A percentile compares a stretch with the other conserved stretches of the same genome.
Conservation (phyloP, 2,113 vertebrate genomes). For the Willisornis vidua region DNA sequence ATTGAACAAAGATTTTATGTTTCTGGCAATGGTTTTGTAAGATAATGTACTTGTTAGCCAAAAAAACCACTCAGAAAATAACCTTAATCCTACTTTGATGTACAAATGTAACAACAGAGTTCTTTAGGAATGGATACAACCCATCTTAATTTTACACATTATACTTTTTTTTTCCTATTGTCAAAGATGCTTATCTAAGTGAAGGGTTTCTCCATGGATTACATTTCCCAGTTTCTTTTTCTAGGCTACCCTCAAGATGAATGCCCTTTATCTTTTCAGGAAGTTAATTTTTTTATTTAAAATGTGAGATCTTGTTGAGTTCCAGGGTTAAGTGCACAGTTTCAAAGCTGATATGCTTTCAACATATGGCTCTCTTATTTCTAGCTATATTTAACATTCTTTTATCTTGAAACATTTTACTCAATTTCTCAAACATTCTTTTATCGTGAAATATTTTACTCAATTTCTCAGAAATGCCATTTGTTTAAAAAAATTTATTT, state of each 20-base stretch:
- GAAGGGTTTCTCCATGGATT: not conserved
- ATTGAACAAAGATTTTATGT: slow-evolving; percentile 36
- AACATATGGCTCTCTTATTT: slow-evolving; percentile 59
- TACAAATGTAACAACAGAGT: not conserved
- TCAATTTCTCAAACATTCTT: slow-evolving; percentile 54
- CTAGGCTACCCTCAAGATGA: not conserved
- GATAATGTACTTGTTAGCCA: slow-evolving; percentile 51
- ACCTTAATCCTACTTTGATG: slow-evolving; percentile 42
- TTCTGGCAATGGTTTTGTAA: slow-evolving; percentile 28
- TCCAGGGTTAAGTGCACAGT: slow-evolving; percentile 20
- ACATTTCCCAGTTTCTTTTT: not conserved
- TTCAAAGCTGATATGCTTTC: slow-evolving; percentile 1
- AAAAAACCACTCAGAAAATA: slow-evolving; percentile 39
- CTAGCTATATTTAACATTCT: slow-evolving; percentile 57
- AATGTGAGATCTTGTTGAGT: slow-evolving; percentile 44
- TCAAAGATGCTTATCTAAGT: slow-evolving; percentile 36
- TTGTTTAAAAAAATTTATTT: slow-evolving; percentile 6
- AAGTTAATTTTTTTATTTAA: slow-evolving; percentile 54
- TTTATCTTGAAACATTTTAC: slow-evolving; percentile 58
- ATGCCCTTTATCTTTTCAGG: slow-evolving; percentile 43
- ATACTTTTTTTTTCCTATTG: not conserved
- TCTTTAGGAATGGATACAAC: not conserved
- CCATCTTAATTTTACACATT: not conserved
- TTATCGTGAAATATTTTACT: slow-evolving; percentile 54
- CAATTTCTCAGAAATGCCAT: slow-evolving; percentile 48